Evolutionary conservation across 2,113 vertebrate species (phyloP).

Genomic region (Tachysurus fulvidraco): DNA sequence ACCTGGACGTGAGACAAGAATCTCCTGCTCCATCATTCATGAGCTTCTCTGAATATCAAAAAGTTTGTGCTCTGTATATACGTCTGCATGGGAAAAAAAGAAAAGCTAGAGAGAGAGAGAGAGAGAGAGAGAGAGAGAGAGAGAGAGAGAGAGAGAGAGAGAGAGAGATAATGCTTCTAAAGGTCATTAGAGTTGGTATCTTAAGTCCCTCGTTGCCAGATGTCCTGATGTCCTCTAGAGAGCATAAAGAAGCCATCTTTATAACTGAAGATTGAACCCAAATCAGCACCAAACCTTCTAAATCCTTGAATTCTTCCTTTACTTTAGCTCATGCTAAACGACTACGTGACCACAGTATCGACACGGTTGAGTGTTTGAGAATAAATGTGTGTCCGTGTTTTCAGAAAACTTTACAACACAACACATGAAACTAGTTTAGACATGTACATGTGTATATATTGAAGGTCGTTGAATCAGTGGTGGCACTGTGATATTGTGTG

Average conservation of each 20-base stretch:
- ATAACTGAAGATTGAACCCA: neutral
- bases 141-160: constrained; percentile 7
- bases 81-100: constrained; percentile 23
- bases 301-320: neutral
- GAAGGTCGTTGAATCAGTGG: constrained; percentile 1
- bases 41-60: constrained; percentile 51
- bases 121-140: constrained; percentile 21
- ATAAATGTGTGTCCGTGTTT: neutral
- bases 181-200: constrained; percentile 42
- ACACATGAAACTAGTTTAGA: neutral
- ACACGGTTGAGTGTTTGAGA: neutral
- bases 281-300: neutral
- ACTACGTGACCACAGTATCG: neutral
- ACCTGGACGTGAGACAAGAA: constrained; percentile 49
- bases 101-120: no score
- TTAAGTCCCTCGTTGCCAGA: constrained; percentile 38
- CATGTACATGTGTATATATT: neutral
- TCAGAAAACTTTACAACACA: neutral
- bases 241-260: constrained; percentile 25
- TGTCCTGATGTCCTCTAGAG: constrained; percentile 42
- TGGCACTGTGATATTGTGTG: constrained; percentile 37
- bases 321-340: neutral
- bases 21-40: constrained; percentile 57
- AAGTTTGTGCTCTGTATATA: constrained; percentile 37
- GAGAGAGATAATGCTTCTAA: constrained; percentile 27